Evolutionary conservation across 2,888 invertebrate species (phyloP), one percentile per base, ranked within the genome.

Genomic region (Thereva nobilitata): DNA sequence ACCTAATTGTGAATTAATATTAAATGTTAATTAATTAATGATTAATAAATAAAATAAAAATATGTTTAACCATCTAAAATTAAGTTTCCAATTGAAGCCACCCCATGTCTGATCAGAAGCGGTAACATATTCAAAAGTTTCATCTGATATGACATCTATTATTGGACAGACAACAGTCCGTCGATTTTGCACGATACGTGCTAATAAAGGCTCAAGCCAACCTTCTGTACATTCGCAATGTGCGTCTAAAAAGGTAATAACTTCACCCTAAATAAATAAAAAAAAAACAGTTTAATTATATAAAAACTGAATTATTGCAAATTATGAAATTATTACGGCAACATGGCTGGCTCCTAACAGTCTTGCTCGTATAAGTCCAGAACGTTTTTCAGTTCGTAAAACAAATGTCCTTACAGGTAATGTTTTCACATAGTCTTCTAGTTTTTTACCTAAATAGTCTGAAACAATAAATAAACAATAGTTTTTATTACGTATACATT

Each of bases 51-150:
- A 23, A 12, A 71, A 55, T 10, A 8, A 54, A n/a, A 35, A 57
- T 23, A 41, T 12, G n/a, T 75, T 84, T 84, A 82, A 93, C 97
- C 97, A 97, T 84, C 98, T 89, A 83, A 99, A 99, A 83, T 98
- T 98, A 64, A 99, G 86, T 82, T 97, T 97, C 98, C 98, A 98
- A 83, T 98, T 99, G 83, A 99, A 99, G 35, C 98, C 98, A 70
- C 98, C 98, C 97, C 98, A 99, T 0, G 98, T 99, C 89, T 97
- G 96, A 80, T 99, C 98, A 1, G 97, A 97, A 1, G 98, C 98
- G 59, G 97, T 93, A 71, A 98, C 95, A 83, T 99, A 99, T 82
- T 98, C 97, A 82, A 99, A 99, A 4, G 95, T 95, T 75, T 98
- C 97, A 80, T 99, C 98, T 54, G 95, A 96, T 76, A 99, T 98